These are phyloP conservation scores for Tenualosa thibaudeaui DNA, from an alignment of 2,797 vertebrate species.

Conservation along the genomic window DNA sequence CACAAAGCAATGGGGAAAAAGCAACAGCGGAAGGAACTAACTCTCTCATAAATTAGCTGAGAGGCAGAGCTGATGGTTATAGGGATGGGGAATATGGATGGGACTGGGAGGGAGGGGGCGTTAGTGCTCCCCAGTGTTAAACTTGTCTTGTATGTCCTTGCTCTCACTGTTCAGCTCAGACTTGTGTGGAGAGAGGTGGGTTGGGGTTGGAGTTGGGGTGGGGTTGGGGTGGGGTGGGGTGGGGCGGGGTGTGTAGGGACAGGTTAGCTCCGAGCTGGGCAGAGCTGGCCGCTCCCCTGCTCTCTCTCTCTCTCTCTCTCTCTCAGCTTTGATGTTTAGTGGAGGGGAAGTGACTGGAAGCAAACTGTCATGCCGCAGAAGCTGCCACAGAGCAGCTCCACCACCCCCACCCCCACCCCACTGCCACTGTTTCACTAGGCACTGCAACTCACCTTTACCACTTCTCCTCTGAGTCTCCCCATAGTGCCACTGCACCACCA, in stretches of 20 bases:
- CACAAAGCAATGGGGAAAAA: background rate
- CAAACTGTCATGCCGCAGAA: conserved; percentile 18
- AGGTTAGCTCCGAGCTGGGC: background rate
- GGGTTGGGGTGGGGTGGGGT: too few relatives aligned
- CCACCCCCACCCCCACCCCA: background rate
- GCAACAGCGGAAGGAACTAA: background rate
- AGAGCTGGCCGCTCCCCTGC: background rate
- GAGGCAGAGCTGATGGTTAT: background rate
- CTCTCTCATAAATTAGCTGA: background rate
- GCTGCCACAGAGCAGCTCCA: background rate
- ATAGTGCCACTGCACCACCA: background rate
- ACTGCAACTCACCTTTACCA: conserved; percentile 25
- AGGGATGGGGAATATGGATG: background rate
- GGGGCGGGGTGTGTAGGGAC: background rate
- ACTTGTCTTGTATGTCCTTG: too few relatives aligned
- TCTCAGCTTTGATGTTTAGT: conserved; percentile 21
- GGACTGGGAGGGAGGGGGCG: background rate
- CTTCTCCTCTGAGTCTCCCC: conserved; percentile 4
- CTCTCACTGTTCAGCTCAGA: background rate
- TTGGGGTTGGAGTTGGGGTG: too few relatives aligned
- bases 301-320: background rate
- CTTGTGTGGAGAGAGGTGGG: background rate
- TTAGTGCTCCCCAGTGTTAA: background rate
- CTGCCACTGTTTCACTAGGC: background rate
- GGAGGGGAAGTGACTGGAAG: conserved; percentile 27